These are phyloP conservation scores for Desoria tigrina DNA, from an alignment of 2,888 invertebrate genomes.

Conservation along the genomic window DNA sequence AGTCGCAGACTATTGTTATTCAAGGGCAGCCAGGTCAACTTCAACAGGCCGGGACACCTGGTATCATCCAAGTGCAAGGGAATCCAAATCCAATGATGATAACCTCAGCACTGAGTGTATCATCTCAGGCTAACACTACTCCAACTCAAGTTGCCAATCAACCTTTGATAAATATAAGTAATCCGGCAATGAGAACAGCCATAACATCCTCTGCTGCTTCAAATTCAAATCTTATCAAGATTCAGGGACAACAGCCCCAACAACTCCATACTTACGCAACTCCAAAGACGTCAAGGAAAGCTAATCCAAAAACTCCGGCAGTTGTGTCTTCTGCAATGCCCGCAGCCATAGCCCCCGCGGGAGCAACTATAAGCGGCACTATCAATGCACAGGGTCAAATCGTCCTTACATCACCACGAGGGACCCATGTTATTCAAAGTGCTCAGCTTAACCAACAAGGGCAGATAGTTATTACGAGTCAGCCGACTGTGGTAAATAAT, in stretches of 20 bases:
- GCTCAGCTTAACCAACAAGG: conserved; percentile 10
- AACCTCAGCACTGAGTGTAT: conserved; percentile 53
- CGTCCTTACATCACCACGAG: conserved; percentile 17
- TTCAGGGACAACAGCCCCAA: conserved; percentile 26
- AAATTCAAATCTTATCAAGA: conserved; percentile 11
- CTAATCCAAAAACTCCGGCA: not conserved
- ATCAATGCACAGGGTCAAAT: conserved; percentile 13
- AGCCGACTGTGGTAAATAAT: not conserved
- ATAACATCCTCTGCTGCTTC: conserved; percentile 15
- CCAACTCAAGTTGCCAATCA: conserved; percentile 65
- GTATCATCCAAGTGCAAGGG: conserved; percentile 50
- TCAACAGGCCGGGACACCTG: conserved; percentile 55
- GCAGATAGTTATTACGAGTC: conserved; percentile 5
- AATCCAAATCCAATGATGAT: not conserved
- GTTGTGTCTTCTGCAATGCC: not conserved
- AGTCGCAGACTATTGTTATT: conserved; percentile 17
- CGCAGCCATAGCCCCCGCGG: not conserved
- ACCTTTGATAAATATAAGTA: conserved; percentile 55
- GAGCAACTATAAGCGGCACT: conserved; percentile 1
- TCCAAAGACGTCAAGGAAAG: conserved; percentile 12
- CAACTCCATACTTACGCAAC: not conserved
- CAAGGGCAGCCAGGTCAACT: conserved; percentile 48
- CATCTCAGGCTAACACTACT: conserved; percentile 52
- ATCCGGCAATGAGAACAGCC: conserved; percentile 28
- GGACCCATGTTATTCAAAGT: conserved; percentile 3